Conservation (phyloP, 1,140 invertebrate species). For the Drosophila murphyi region DNA sequence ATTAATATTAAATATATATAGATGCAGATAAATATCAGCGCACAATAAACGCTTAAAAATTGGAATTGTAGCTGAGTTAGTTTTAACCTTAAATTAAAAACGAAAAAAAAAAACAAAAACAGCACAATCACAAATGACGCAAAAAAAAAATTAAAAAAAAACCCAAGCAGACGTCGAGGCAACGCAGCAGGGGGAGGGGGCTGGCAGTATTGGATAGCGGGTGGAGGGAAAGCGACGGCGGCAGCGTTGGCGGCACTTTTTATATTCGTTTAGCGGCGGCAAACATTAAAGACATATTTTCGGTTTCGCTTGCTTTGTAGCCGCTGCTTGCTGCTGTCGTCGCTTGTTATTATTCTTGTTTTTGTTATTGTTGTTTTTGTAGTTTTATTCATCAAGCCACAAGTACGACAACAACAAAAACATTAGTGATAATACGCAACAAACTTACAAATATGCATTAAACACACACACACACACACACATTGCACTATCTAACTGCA, state of each 20-base stretch:
- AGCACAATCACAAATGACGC: background rate
- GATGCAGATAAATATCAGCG: too few species aligned
- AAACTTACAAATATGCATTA: slow-evolving; percentile 5
- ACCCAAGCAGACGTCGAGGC: background rate
- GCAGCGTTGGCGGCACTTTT: slow-evolving; percentile 70
- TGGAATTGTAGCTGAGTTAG: too few species aligned
- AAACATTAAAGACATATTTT: slow-evolving; percentile 74
- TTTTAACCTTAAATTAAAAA: too few species aligned
- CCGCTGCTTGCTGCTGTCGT: slow-evolving; percentile 27
- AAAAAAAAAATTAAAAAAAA: background rate
- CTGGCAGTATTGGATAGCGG: background rate
- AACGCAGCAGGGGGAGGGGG: background rate
- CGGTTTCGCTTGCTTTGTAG: slow-evolving; percentile 64
- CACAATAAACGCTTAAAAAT: too few species aligned
- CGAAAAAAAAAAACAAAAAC: background rate
- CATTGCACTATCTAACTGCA: background rate
- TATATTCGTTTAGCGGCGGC: slow-evolving; percentile 73
- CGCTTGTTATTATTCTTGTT: slow-evolving; percentile 58
- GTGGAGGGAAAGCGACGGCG: slow-evolving; percentile 14
- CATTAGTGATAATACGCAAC: slow-evolving; percentile 42
- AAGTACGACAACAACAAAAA: slow-evolving; percentile 43
- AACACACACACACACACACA: background rate
- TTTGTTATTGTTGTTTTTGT: slow-evolving; percentile 37
- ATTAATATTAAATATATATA: too few species aligned
- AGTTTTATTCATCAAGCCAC: slow-evolving; percentile 56